Base-by-base conservation (phyloP, 2,888 invertebrate genomes). In the Cephus nigrinus region DNA sequence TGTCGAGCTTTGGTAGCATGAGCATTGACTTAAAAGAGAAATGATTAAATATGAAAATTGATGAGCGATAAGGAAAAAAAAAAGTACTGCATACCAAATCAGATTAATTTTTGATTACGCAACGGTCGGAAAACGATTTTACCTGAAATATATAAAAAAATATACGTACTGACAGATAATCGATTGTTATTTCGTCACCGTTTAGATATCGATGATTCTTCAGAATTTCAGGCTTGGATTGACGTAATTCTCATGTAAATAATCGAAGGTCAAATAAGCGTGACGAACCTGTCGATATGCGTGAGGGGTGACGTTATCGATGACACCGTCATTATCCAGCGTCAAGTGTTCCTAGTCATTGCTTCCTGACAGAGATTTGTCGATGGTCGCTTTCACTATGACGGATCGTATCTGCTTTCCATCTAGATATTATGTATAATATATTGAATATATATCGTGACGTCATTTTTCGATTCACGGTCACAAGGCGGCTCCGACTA, bases 341-440 rank as follows among this genome's bases (percentile, higher is more conserved):
- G 83, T 83, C 86, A 81, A 80, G 82, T 83, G 87, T 86, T 85
- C 83, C 82, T 83, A 84, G 83, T 87, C 85, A 82, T 86, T 88
- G 86, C 80, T 82, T 84, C 78, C 80, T 82, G 83, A 84, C 86
- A 81, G 87, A 86, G 86, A 88, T 87, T 86, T 85, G 88, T 89
- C 87, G 86, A 84, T 82, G 84, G 84, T 85, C 84, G 84, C 82
- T 82, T 83, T 82, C 82, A 77, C 82, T 84, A 83, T 84, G 88
- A 89, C 88, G 86, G 88, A 89, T 88, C 84, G 85, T 78, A 75
- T 68, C 71, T 71, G 32, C 71, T 55, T 55, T 23, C 2, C 15
- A 55, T 55, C 55, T 55, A 55, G 15, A 55, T 55, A 23, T 23
- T 23, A 9, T 9, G 23, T 55, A 55, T 55, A 5, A 55, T 55